These are phyloP conservation scores for Drosophila chauvacae DNA, from an alignment of 1,140 invertebrate species.

Conservation along the genomic window DNA sequence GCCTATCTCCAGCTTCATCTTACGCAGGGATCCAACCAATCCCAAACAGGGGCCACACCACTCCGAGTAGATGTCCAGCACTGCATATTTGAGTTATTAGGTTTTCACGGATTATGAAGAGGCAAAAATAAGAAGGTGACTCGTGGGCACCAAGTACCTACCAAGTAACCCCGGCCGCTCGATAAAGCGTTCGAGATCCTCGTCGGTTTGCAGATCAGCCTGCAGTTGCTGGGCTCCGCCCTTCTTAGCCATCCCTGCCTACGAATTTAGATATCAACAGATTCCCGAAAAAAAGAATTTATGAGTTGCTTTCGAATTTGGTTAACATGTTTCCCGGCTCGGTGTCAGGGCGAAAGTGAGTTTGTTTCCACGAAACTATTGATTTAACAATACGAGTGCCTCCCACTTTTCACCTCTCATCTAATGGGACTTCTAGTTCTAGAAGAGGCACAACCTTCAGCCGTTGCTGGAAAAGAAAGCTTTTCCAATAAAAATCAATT, in stretches of 20 bases:
- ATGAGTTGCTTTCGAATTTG: conserved; percentile 6
- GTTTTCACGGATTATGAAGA: neutral
- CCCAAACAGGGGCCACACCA: conserved; percentile 96
- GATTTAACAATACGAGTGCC: conserved; percentile 55
- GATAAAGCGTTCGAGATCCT: conserved; percentile 93
- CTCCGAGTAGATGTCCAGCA: conserved; percentile 95
- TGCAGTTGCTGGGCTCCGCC: conserved; percentile 90
- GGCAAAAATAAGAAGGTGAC: accelerated
- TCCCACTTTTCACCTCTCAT: neutral
- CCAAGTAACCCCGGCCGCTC: conserved; percentile 91
- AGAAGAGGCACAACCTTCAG: neutral
- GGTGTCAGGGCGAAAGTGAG: conserved; percentile 9
- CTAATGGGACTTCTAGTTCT: neutral
- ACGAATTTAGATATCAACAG: conserved; percentile 31
- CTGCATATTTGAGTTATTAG: conserved; percentile 84
- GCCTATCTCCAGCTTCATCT: conserved; percentile 94
- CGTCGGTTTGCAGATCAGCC: conserved; percentile 90
- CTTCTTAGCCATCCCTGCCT: conserved; percentile 87
- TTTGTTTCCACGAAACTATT: conserved; percentile 57
- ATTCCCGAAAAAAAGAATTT: neutral
- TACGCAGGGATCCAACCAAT: conserved; percentile 94
- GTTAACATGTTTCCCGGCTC: conserved; percentile 3
- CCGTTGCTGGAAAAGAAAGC: neutral
- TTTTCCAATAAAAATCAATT: conserved; percentile 2
- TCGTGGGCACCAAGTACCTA: conserved; percentile 78